A percentile compares a stretch with the other conserved stretches of the same genome.
Conservation (phyloP, 2,888 invertebrate species). For the Mystacides longicornis region DNA sequence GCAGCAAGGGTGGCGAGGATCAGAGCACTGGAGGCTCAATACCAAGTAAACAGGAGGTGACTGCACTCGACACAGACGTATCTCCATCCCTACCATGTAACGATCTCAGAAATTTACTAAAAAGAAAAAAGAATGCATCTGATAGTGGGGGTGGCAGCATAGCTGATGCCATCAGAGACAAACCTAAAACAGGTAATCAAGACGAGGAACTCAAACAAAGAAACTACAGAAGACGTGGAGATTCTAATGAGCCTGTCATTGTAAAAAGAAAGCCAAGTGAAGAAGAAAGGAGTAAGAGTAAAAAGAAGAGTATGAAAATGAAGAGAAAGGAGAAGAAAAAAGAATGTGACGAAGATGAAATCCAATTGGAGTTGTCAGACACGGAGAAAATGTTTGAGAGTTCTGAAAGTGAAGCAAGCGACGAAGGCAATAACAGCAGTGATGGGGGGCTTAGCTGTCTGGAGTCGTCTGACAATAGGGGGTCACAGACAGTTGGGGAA, state of each 20-base stretch:
- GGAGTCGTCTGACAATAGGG: neutral
- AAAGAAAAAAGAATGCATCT: constrained; percentile 24
- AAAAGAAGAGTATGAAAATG: constrained; percentile 34
- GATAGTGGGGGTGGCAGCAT: neutral
- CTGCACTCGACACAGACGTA: neutral
- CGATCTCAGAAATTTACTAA: constrained; percentile 3
- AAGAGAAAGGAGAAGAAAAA: constrained; percentile 27
- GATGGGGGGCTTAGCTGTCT: constrained; percentile 25
- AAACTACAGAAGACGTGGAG: neutral
- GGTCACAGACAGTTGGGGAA: neutral
- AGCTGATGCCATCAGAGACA: neutral
- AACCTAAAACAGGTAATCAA: neutral
- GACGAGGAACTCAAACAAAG: neutral
- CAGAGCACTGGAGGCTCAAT: neutral
- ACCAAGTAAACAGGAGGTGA: neutral
- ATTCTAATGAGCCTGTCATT: neutral
- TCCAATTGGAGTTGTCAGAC: constrained; percentile 43
- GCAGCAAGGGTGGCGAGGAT: neutral
- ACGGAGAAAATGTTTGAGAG: constrained; percentile 45
- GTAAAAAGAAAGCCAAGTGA: neutral
- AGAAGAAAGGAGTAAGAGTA: constrained; percentile 32
- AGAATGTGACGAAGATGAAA: constrained; percentile 40
- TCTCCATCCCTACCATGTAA: neutral
- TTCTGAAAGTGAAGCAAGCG: neutral
- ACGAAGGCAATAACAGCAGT: neutral